Conservation (phyloP, 2,888 invertebrate genomes). For the Cordilura impudica region DNA sequence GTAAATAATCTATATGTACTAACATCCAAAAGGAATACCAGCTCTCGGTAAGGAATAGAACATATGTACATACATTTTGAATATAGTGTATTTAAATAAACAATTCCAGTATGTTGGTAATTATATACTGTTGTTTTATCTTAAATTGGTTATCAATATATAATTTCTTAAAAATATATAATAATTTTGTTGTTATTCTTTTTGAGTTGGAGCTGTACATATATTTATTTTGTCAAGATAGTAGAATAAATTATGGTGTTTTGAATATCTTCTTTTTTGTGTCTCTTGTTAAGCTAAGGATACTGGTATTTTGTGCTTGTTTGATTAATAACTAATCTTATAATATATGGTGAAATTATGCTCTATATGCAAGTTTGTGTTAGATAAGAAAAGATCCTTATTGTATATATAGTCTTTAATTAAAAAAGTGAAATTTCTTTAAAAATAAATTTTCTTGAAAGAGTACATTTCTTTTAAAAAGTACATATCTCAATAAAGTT, state of each 20-base stretch:
- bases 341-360: not conserved
- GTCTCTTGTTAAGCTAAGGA: not conserved
- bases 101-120: constrained; percentile 22
- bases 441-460: too few relatives aligned
- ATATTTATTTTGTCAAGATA: not conserved
- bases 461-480: too few relatives aligned
- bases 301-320: not conserved
- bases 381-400: not conserved
- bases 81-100: not conserved
- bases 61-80: too few relatives aligned
- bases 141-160: constrained; percentile 40
- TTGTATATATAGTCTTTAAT: too few relatives aligned
- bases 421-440: too few relatives aligned
- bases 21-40: too few relatives aligned
- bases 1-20: too few relatives aligned
- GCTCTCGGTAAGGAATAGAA: too few relatives aligned
- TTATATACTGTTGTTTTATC: constrained; percentile 44
- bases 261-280: not conserved
- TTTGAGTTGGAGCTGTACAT: not conserved
- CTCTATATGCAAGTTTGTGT: not conserved
- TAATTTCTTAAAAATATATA: not conserved
- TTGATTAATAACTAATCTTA: not conserved
- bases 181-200: not conserved
- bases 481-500: too few relatives aligned
- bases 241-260: not conserved